A percentile compares a stretch with the other conserved stretches of the same genome.
Conservation (phyloP, 2,113 vertebrate genomes). For the Cavia porcellus region DNA sequence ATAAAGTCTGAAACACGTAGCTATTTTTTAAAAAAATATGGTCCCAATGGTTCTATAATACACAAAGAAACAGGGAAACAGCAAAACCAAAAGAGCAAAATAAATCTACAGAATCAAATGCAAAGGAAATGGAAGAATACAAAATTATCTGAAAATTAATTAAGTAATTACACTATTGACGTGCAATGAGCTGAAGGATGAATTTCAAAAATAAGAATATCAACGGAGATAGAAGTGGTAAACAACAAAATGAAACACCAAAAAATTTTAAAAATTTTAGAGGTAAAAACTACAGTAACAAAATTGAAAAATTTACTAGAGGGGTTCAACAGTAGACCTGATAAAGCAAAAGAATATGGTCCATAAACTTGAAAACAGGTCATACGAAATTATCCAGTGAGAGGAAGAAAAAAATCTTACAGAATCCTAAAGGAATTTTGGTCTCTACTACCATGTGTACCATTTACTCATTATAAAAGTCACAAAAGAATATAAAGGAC, state of each 20-base stretch:
- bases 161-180: not conserved
- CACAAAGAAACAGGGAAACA: slow-evolving; percentile 6
- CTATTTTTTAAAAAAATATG: not conserved
- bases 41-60: not conserved
- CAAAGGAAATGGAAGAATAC: not conserved
- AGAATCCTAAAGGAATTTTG: not conserved
- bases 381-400: not conserved
- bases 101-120: not conserved
- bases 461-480: not conserved
- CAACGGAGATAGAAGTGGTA: not conserved
- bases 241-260: not conserved
- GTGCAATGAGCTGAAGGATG: not conserved
- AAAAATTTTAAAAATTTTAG: not conserved
- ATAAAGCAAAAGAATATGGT: slow-evolving; percentile 16
- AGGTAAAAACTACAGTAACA: not conserved
- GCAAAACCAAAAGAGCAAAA: not conserved
- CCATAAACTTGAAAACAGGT: not conserved
- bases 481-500: not conserved
- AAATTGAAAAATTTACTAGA: not conserved
- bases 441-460: not conserved
- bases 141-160: not conserved
- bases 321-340: not conserved
- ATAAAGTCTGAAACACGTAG: not conserved
- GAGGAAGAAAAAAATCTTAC: not conserved
- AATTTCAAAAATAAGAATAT: not conserved